Base-by-base conservation (phyloP, 2,888 invertebrate species). In the Pseudococcus jackbeardsleyi region DNA sequence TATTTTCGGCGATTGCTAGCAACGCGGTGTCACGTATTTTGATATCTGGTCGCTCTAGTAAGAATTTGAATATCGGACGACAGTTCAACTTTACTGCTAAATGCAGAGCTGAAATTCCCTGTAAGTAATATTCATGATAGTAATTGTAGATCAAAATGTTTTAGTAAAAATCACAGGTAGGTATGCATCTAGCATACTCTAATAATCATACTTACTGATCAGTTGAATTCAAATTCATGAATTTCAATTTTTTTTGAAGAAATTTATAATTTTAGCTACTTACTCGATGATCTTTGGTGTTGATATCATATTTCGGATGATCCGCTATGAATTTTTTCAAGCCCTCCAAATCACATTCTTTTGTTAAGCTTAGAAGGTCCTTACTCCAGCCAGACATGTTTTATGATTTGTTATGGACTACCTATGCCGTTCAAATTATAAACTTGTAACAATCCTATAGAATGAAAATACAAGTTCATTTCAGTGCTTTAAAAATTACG, bases 1-100 rank as follows among this genome's bases (percentile, higher is more conserved):
- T 82, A 46, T 82, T 82, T 82, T 82, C 79, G 8, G 79, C 79
- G 0, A 82, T 19, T 11, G 79, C 79, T 19, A 82, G 22, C 12
- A 82, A 19, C 5, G 79, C 79, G n/a, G 79, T 22, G 26, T 82
- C 79, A 2, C 79, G 33, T 42, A 82, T 82, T 82, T 46, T 82
- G 17, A 82, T 82, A 12, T 46, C 19, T 6, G 79, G 79, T 46
- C 19, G 79, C 19, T 42, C 39, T 9, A 82, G 26, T 82, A 82
- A 82, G 26, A 82, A 82, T 42, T 19, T 42, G 9, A 82, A 46
- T 17, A 82, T 82, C 8, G 46, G 0, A 11, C 19, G 9, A 11
- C 79, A 46, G 9, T 46, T 42, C 19, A 39, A 19, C 11, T 82
- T 82, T 8, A 82, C 79, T 42, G 79, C 79, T 11, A 82, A 82